Evolutionary conservation across 2,888 invertebrate species (phyloP).

Genomic region (Zygaena filipendulae): DNA sequence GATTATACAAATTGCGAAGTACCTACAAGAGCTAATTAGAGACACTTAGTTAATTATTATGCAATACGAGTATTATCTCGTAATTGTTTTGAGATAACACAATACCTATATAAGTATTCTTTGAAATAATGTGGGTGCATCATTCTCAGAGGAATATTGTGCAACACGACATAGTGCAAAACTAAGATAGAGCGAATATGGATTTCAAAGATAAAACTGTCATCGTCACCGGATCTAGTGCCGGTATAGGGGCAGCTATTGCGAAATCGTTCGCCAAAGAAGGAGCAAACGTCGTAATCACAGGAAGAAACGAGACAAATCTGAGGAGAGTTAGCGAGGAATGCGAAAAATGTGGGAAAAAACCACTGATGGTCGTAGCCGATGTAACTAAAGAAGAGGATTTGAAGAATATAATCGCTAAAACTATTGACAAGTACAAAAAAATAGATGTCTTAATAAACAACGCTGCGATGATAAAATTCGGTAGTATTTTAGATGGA

Average conservation of each 20-base stretch:
- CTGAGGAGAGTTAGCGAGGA: conserved; percentile 59
- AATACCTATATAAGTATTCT: too few species aligned
- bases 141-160: too few species aligned
- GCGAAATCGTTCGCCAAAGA: conserved; percentile 67
- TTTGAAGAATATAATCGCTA: conserved; percentile 11
- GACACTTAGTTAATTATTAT: too few species aligned
- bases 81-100: too few species aligned
- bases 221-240: conserved; percentile 70
- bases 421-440: conserved; percentile 14
- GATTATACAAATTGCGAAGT: too few species aligned
- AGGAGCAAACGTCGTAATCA: conserved; percentile 67
- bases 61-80: too few species aligned
- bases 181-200: too few species aligned
- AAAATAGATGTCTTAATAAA: conserved; percentile 15
- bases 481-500: conserved; percentile 9
- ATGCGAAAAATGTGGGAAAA: conserved; percentile 11
- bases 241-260: conserved; percentile 73
- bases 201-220: conserved; percentile 56
- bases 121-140: too few species aligned
- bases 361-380: conserved; percentile 14
- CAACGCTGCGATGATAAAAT: conserved; percentile 13
- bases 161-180: too few species aligned
- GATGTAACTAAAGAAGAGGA: conserved; percentile 15
- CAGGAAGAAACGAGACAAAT: conserved; percentile 72
- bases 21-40: too few species aligned